A percentile compares a stretch with the other conserved stretches of the same genome.
Evolutionary conservation across 1,140 invertebrate species (phyloP).

Genomic region (Danaus plexippus): DNA sequence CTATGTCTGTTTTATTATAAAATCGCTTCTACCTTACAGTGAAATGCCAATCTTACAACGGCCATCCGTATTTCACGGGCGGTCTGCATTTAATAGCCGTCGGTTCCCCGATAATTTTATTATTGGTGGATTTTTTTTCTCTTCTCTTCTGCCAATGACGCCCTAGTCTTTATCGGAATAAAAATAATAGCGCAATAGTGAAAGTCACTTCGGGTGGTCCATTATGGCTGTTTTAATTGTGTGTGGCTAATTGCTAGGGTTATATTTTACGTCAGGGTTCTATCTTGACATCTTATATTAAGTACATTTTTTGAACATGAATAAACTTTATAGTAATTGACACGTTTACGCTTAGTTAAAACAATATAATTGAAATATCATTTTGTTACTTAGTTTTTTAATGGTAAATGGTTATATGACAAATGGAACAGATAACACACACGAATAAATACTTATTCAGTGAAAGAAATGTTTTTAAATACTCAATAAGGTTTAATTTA

Average conservation of each 20-base stretch:
- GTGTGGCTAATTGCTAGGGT: slow-evolving; percentile 20
- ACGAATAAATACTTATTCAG: too few relatives aligned
- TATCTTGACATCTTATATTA: too few relatives aligned
- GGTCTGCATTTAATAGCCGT: slow-evolving; percentile 65
- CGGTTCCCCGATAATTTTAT: slow-evolving; percentile 66
- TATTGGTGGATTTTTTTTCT: slow-evolving; percentile 54
- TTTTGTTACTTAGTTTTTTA: too few relatives aligned
- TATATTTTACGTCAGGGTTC: slow-evolving; percentile 11
- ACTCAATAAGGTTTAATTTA: too few relatives aligned
- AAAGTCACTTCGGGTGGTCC: slow-evolving; percentile 34
- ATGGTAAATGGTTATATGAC: too few relatives aligned
- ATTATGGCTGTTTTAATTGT: slow-evolving; percentile 23
- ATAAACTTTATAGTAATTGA: too few relatives aligned
- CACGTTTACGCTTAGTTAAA: too few relatives aligned
- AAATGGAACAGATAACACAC: too few relatives aligned
- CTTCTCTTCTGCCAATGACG: slow-evolving; percentile 44
- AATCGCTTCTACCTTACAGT: slow-evolving; percentile 11
- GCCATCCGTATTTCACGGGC: slow-evolving; percentile 56
- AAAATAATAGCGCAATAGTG: slow-evolving; percentile 48
- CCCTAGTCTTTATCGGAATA: slow-evolving; percentile 41
- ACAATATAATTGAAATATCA: too few relatives aligned
- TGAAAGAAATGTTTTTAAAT: too few relatives aligned
- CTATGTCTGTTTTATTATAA: not conserved
- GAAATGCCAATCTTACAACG: slow-evolving; percentile 13
- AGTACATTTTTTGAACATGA: too few relatives aligned